Evolutionary conservation across 2,113 vertebrate genomes (phyloP).

Genomic region (Tragelaphus buxtoni): DNA sequence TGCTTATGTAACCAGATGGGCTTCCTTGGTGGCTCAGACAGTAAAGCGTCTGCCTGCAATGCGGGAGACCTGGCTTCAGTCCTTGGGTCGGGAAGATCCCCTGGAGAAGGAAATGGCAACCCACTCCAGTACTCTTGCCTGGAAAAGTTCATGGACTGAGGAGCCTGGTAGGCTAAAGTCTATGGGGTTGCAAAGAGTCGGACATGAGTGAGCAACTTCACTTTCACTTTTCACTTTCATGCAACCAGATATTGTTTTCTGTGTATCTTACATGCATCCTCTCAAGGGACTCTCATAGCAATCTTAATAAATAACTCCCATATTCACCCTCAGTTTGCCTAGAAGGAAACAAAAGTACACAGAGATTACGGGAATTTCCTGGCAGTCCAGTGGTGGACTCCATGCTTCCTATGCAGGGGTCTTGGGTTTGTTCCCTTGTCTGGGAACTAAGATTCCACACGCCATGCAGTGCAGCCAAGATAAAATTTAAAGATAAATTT

Average conservation of each 20-base stretch:
- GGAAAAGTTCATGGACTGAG: too few species aligned
- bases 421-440: background rate
- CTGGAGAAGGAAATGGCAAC: background rate
- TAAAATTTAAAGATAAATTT: background rate
- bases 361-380: background rate
- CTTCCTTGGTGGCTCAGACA: too few species aligned
- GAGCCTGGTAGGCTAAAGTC: background rate
- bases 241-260: background rate
- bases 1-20: background rate
- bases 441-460: background rate
- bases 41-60: too few species aligned
- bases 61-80: fast-evolving
- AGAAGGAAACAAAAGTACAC: background rate
- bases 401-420: background rate
- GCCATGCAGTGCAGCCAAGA: background rate
- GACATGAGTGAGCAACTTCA: background rate
- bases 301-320: background rate
- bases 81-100: too few species aligned
- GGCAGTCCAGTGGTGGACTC: background rate
- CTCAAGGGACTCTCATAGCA: background rate
- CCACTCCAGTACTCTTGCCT: too few species aligned
- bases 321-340: background rate
- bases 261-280: background rate
- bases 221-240: background rate
- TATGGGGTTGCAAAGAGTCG: background rate